These are phyloP conservation scores for Ephestia elutella DNA, from an alignment of 1,140 invertebrate genomes.

Conservation along the genomic window DNA sequence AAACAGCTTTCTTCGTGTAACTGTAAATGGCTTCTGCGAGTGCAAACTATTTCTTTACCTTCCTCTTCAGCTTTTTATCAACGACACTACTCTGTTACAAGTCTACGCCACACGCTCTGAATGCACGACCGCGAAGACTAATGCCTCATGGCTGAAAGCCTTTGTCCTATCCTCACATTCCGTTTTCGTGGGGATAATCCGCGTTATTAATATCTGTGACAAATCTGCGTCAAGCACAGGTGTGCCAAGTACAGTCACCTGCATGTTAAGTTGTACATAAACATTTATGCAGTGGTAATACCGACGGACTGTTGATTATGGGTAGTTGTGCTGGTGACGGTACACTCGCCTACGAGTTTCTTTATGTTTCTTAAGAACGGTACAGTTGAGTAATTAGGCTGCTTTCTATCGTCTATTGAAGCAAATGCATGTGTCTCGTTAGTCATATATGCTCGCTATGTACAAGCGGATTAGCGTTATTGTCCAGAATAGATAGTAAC, in stretches of 20 bases:
- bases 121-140: conserved; percentile 8
- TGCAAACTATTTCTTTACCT: background rate
- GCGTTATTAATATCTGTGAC: conserved; percentile 10
- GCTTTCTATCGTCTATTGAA: background rate
- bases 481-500: too few species aligned
- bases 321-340: too few species aligned
- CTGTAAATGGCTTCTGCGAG: too few species aligned
- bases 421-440: background rate
- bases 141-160: conserved; percentile 4
- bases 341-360: background rate
- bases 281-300: too few species aligned
- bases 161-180: background rate
- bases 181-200: background rate
- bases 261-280: too few species aligned
- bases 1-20: too few species aligned
- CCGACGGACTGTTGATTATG: too few species aligned
- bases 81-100: background rate
- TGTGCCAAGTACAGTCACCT: background rate
- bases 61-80: too few species aligned
- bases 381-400: background rate
- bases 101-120: conserved; percentile 3
- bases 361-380: background rate
- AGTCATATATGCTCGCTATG: background rate
- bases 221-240: conserved; percentile 4
- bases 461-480: too few species aligned